phyloP scores from a whole-genome alignment of 2,888 invertebrate genomes.

The Idaea dimidiata region DNA sequence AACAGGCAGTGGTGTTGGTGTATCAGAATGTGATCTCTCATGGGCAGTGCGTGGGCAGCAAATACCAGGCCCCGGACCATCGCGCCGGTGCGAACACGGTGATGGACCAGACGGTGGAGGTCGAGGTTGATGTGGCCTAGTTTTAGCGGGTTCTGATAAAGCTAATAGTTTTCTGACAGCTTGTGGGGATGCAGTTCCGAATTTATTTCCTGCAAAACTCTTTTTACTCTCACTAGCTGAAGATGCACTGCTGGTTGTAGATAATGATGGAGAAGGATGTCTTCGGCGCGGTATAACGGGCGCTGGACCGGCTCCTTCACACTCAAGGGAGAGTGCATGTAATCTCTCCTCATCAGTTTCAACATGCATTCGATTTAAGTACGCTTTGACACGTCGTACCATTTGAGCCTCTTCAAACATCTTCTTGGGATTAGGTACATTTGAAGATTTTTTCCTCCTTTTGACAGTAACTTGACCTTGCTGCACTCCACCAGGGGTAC shows the following conservation, averaged over 20 bases:
- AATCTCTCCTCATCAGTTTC: conserved; percentile 95
- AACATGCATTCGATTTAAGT: conserved; percentile 94
- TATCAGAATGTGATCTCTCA: conserved; percentile 94
- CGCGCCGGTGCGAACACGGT: conserved; percentile 82
- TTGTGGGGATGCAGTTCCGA: conserved; percentile 96
- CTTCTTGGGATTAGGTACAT: conserved; percentile 96
- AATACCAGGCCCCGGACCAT: conserved; percentile 75
- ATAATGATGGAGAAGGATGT: conserved; percentile 95
- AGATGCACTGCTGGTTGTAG: conserved; percentile 95
- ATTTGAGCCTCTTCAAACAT: conserved; percentile 99
- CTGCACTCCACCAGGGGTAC: conserved; percentile 89
- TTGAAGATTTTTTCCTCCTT: conserved; percentile 92
- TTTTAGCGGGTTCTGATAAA: conserved; percentile 92
- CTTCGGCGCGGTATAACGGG: conserved; percentile 86
- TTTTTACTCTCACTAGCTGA: conserved; percentile 89
- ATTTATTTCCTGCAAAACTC: conserved; percentile 83
- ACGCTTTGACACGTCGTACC: conserved; percentile 98
- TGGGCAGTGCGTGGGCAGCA: conserved; percentile 85
- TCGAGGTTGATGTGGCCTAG: conserved; percentile 92
- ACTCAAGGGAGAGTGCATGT: conserved; percentile 93
- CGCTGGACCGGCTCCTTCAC: conserved; percentile 87
- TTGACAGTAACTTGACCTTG: conserved; percentile 92
- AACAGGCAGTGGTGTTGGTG: conserved; percentile 91
- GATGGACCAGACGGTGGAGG: conserved; percentile 84
- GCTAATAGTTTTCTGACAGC: conserved; percentile 97